phyloP scores from a whole-genome alignment of 2,113 vertebrate genomes.

The Sorex araneus region DNA sequence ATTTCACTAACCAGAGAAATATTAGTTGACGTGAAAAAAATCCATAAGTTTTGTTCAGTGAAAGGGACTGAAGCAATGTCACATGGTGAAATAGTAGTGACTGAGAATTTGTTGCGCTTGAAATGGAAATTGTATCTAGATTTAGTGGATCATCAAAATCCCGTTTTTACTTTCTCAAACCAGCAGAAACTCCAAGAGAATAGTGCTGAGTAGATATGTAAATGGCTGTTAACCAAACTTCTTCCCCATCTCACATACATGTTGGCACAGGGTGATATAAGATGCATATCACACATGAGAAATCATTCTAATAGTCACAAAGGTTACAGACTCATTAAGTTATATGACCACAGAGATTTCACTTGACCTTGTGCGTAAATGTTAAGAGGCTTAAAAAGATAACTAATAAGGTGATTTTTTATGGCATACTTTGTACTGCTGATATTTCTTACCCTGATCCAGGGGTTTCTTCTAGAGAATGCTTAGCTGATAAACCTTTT shows the following conservation, averaged over 20 bases:
- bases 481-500: not conserved
- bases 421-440: not conserved
- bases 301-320: not conserved
- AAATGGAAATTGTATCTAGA: not conserved
- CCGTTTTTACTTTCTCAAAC: not conserved
- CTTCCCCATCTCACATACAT: fast-evolving
- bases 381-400: not conserved
- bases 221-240: not conserved
- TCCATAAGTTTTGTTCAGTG: not conserved
- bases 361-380: not conserved
- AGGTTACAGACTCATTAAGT: not conserved
- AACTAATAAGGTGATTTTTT: not conserved
- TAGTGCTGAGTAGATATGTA: not conserved
- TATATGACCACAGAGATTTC: not conserved
- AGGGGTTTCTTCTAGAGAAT: not conserved
- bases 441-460: not conserved
- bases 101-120: not conserved
- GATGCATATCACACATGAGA: not conserved
- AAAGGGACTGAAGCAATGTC: not conserved
- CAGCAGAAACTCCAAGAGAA: not conserved
- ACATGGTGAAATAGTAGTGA: not conserved
- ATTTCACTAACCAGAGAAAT: conserved; percentile 26
- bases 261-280: not conserved
- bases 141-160: not conserved
- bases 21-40: conserved; percentile 3